These are phyloP conservation scores for Exephanes ischioxanthus DNA, from an alignment of 2,888 invertebrate genomes.

Conservation along the genomic window DNA sequence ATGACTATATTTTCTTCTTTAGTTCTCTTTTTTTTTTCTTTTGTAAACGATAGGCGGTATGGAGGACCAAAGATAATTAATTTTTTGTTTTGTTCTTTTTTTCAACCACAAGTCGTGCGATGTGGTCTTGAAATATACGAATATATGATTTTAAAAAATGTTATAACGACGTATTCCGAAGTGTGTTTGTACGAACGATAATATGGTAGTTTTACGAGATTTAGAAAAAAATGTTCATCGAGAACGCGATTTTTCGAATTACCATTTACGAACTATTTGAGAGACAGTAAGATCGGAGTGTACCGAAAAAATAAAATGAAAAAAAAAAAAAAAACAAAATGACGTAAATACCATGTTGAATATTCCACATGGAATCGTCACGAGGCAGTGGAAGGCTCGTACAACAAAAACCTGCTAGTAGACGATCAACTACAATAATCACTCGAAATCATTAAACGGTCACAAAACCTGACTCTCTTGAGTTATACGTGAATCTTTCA, in stretches of 20 bases:
- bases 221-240: not conserved
- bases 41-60: conserved; percentile 69
- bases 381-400: not conserved
- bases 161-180: conserved; percentile 46
- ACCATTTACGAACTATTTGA: conserved; percentile 2
- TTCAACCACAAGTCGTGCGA: conserved; percentile 56
- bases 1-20: conserved; percentile 35
- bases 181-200: conserved; percentile 45
- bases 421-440: not conserved
- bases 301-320: conserved; percentile 37
- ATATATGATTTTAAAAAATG: not conserved
- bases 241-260: conserved; percentile 15
- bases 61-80: conserved; percentile 74
- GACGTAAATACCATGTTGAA: not conserved
- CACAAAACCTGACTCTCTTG: not conserved
- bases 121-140: conserved; percentile 39
- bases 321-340: not conserved
- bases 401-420: not conserved
- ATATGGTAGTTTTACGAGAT: conserved; percentile 8
- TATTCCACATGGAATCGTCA: not conserved
- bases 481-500: no score
- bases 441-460: not conserved
- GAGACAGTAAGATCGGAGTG: conserved; percentile 37
- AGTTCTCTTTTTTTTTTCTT: conserved; percentile 35
- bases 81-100: conserved; percentile 52